Conservation (phyloP, 2,888 invertebrate genomes). For the Dioctria linearis region DNA sequence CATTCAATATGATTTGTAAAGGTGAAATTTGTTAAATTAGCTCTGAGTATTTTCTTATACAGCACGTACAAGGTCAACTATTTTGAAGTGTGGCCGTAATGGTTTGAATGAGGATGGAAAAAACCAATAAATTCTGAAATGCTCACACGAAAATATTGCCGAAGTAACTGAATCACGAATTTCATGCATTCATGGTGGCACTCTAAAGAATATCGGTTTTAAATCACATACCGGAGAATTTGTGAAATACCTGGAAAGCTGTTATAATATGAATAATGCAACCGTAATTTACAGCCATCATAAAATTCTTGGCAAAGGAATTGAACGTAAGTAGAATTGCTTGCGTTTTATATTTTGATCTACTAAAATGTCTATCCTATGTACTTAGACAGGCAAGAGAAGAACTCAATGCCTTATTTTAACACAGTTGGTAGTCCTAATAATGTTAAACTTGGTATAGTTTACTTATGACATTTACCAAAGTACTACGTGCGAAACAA, state of each 20-base stretch:
- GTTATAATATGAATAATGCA: constrained; percentile 55
- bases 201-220: constrained; percentile 55
- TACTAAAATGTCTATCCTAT: neutral
- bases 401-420: constrained; percentile 63
- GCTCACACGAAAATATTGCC: neutral
- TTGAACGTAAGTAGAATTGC: constrained; percentile 37
- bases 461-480: constrained; percentile 66
- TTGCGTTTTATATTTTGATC: neutral
- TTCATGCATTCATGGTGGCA: constrained; percentile 47
- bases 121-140: constrained; percentile 11
- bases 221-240: constrained; percentile 29
- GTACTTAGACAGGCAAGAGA: constrained; percentile 36
- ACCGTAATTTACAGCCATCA: constrained; percentile 56
- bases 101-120: neutral
- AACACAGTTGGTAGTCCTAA: constrained; percentile 63
- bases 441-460: constrained; percentile 60
- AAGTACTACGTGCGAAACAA: constrained; percentile 63
- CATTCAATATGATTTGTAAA: neutral
- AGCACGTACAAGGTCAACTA: neutral
- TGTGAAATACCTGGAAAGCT: constrained; percentile 54
- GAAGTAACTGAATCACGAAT: neutral
- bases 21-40: neutral
- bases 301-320: constrained; percentile 53
- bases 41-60: neutral
- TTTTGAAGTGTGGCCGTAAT: neutral